Percentiles rank a stretch among this genome's conserved stretches.
Conservation (phyloP, 2,797 vertebrate species). For the Mus spretus region DNA sequence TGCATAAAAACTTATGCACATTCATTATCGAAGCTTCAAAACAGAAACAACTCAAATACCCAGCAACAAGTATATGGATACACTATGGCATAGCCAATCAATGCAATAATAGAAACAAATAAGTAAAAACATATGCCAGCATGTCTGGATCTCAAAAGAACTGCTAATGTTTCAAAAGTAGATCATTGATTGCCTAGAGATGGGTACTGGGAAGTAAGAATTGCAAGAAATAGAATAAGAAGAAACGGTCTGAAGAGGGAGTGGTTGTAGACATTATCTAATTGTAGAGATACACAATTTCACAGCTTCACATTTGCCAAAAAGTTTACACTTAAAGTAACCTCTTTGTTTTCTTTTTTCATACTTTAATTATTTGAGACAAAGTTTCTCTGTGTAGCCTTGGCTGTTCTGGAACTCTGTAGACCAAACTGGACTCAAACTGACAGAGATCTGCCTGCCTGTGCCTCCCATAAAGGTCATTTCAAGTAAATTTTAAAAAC, state of each 20-base stretch:
- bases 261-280: not conserved
- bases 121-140: not conserved
- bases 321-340: not conserved
- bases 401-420: not conserved
- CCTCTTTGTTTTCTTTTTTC: not conserved
- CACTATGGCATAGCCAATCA: not conserved
- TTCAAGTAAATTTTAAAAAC: constrained; percentile 17
- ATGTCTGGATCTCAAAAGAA: constrained; percentile 6
- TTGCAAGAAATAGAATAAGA: not conserved
- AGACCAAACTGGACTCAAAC: not conserved
- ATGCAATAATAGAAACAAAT: not conserved
- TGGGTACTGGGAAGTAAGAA: not conserved
- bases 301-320: not conserved
- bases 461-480: not conserved
- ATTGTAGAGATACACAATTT: not conserved
- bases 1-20: not conserved
- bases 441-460: not conserved
- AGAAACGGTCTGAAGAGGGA: not conserved
- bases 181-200: not conserved
- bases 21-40: not conserved
- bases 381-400: not conserved
- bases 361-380: not conserved
- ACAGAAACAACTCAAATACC: not conserved
- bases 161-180: not conserved
- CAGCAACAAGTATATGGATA: not conserved